These are phyloP conservation scores for Nephrocerus scutellatus DNA, from an alignment of 2,888 invertebrate species.

Conservation along the genomic window DNA sequence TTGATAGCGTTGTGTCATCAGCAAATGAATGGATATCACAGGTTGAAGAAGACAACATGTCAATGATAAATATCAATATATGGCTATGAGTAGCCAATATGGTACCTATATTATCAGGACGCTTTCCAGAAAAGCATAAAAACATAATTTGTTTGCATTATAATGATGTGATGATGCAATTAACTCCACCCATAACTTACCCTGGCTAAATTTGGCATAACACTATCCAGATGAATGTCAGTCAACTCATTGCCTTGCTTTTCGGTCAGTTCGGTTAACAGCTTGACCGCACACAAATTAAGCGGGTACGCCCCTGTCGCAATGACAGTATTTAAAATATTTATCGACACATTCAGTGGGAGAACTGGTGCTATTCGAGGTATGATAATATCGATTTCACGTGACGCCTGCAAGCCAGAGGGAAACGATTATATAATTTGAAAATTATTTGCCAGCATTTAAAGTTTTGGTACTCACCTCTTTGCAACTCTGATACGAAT, in stretches of 20 bases:
- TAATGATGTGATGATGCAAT: too few relatives aligned
- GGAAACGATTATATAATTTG: not conserved
- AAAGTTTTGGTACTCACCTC: conserved; percentile 53
- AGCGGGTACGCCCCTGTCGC: conserved; percentile 80
- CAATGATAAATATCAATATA: not conserved
- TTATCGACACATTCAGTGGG: conserved; percentile 70
- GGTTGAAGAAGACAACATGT: too few relatives aligned
- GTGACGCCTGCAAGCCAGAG: conserved; percentile 55
- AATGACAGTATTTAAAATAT: conserved; percentile 69
- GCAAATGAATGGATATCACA: too few relatives aligned
- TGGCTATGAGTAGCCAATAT: not conserved
- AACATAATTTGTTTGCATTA: too few relatives aligned
- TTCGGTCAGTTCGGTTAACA: conserved; percentile 78
- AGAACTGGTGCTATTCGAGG: conserved; percentile 68
- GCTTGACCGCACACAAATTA: conserved; percentile 87
- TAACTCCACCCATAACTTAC: too few relatives aligned
- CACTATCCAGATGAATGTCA: conserved; percentile 66
- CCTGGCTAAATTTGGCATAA: conserved; percentile 85
- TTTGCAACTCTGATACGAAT: conserved; percentile 71
- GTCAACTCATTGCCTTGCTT: conserved; percentile 64
- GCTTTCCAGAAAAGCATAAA: not conserved
- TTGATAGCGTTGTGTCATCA: too few relatives aligned
- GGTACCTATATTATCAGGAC: not conserved
- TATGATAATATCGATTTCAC: conserved; percentile 79
- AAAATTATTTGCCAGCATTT: not conserved